Evolutionary conservation across 2,888 invertebrate genomes (phyloP), one percentile per base, ranked within the genome.

Genomic region (Emesis castigata): DNA sequence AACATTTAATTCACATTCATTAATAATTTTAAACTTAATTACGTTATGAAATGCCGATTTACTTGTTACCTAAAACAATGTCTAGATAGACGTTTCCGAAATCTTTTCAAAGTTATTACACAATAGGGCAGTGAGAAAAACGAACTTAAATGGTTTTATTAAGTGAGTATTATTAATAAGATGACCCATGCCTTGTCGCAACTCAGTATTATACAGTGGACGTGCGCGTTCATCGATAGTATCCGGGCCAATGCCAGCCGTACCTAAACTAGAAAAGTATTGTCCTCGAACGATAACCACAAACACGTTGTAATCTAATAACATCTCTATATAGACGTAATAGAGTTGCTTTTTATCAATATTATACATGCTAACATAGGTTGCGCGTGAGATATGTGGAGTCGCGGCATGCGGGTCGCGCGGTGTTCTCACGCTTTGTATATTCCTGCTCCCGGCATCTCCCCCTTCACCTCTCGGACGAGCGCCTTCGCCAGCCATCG

Each of bases 311-410:
- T 81, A 79, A 77, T 80, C 81, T 82, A 93, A 91, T 91, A 87
- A 86, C 89, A 88, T 85, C 91, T 91, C 86, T 94, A 91, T 86
- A 71, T 70, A 81, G 29, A 79, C 44, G 56, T 3, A 69, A 72
- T 92, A 94, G 88, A 89, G 92, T 92, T 74, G 81, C 77, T 88
- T 90, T 92, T 93, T 26, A 22, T 69, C 90, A 68, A 31, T 79
- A 84, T 64, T 70, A 80, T 18, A 62, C 75, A 56, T 77, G 80
- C 90, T 91, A 92, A 56, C 34, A 58, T 94, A 94, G 93, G 94
- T 94, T 94, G 93, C 94, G 93, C 95, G 95, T 95, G 95, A 95
- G 95, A 95, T 95, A 95, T 94, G 94, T 94, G 94, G 92, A 94
- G 94, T 93, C 93, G 93, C 93, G 94, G 95, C 95, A 95, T 95